Evolutionary conservation across 2,113 vertebrate genomes (phyloP).

Genomic region (Spermophilus dauricus): DNA sequence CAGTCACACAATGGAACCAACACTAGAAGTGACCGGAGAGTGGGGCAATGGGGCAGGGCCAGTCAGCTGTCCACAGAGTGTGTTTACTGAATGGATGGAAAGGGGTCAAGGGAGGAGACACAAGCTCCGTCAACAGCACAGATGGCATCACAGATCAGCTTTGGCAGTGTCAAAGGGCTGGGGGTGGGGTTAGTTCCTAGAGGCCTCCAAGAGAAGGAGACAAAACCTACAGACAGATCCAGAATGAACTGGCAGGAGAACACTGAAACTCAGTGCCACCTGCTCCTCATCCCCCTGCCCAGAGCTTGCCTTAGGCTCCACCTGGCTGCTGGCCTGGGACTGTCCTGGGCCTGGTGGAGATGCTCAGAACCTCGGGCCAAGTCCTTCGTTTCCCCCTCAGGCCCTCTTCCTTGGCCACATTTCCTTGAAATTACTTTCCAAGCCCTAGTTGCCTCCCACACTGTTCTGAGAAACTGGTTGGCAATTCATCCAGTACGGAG

Average conservation of each 20-base stretch:
- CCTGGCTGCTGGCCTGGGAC: background rate
- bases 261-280: fast-evolving
- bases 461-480: background rate
- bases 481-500: background rate
- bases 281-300: background rate
- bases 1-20: background rate
- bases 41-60: fast-evolving
- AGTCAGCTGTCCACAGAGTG: background rate
- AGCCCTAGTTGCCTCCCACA: background rate
- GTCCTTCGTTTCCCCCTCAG: background rate
- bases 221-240: background rate
- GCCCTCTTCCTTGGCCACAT: background rate
- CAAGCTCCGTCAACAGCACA: background rate
- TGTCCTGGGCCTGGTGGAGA: background rate
- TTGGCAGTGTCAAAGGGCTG: background rate
- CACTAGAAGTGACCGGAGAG: background rate
- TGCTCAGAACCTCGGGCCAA: background rate
- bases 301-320: background rate
- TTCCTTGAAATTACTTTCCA: conserved; percentile 38
- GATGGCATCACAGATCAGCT: background rate
- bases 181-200: background rate
- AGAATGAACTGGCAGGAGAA: background rate
- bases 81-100: background rate
- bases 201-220: background rate
- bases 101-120: background rate